A percentile compares a stretch with the other conserved stretches of the same genome.
Evolutionary conservation across 2,113 vertebrate genomes (phyloP).

Genomic region (Gopherus flavomarginatus): DNA sequence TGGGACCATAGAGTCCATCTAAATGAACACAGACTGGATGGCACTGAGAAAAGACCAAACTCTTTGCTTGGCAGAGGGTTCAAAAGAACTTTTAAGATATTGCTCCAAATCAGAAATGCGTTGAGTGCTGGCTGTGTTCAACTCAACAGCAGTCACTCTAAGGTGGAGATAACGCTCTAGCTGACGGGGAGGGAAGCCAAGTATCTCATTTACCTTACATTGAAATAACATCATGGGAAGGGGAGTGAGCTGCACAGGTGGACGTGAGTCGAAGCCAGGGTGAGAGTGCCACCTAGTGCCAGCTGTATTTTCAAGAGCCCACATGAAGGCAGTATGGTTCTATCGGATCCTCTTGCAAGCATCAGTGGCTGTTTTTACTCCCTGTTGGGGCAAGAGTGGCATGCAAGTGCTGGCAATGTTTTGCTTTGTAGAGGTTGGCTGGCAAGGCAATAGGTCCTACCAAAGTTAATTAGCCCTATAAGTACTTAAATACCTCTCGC

Average conservation of each 20-base stretch:
- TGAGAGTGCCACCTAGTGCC: neutral
- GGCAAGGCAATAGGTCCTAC: constrained; percentile 51
- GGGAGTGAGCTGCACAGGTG: neutral
- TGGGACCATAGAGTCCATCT: too few species aligned
- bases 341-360: neutral
- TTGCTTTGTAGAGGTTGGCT: constrained; percentile 69
- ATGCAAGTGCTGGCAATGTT: constrained; percentile 55
- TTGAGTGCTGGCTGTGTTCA: fast-evolving
- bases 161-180: neutral
- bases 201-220: fast-evolving
- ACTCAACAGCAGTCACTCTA: fast-evolving
- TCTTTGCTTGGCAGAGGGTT: neutral
- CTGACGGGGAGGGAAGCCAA: neutral
- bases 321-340: neutral
- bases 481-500: constrained; percentile 72
- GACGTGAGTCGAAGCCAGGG: neutral
- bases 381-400: constrained; percentile 48
- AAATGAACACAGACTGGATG: too few species aligned
- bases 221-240: fast-evolving
- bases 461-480: constrained; percentile 68
- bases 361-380: constrained; percentile 1
- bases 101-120: neutral
- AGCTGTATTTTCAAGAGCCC: neutral
- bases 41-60: too few species aligned
- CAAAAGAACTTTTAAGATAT: neutral